These are phyloP conservation scores for Apodemia duryi DNA, from an alignment of 2,888 invertebrate genomes.

Conservation along the genomic window DNA sequence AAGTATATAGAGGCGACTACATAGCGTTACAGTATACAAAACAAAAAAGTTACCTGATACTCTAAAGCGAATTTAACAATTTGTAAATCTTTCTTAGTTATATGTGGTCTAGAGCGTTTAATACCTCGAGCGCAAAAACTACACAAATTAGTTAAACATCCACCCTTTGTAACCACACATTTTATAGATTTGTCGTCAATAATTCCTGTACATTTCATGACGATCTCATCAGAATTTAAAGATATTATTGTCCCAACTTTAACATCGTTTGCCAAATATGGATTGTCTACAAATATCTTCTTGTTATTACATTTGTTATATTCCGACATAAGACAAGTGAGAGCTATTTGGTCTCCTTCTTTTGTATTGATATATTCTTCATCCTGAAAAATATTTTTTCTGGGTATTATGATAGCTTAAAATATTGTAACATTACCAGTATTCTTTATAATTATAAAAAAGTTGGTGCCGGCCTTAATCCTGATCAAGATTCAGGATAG, in stretches of 20 bases:
- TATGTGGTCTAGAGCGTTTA: conserved; percentile 38
- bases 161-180: conserved; percentile 42
- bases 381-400: conserved; percentile 26
- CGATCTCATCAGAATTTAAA: conserved; percentile 40
- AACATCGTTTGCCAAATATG: conserved; percentile 37
- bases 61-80: conserved; percentile 46
- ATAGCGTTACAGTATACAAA: too few species aligned
- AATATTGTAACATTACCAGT: too few species aligned
- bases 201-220: conserved; percentile 39
- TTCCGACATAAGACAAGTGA: conserved; percentile 39
- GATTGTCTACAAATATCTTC: conserved; percentile 48
- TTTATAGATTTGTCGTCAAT: conserved; percentile 38
- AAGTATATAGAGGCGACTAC: too few species aligned
- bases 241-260: conserved; percentile 43
- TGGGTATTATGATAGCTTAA: not conserved
- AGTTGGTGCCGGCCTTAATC: too few species aligned
- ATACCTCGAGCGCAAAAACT: conserved; percentile 43
- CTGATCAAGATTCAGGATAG: too few species aligned
- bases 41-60: conserved; percentile 37
- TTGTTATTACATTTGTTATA: conserved; percentile 41
- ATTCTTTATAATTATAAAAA: too few species aligned
- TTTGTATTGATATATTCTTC: conserved; percentile 26
- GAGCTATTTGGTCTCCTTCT: conserved; percentile 29
- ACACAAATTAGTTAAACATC: conserved; percentile 35
- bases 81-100: conserved; percentile 43